Conservation (phyloP, 1,140 invertebrate genomes). For the Drosophila ambigua region DNA sequence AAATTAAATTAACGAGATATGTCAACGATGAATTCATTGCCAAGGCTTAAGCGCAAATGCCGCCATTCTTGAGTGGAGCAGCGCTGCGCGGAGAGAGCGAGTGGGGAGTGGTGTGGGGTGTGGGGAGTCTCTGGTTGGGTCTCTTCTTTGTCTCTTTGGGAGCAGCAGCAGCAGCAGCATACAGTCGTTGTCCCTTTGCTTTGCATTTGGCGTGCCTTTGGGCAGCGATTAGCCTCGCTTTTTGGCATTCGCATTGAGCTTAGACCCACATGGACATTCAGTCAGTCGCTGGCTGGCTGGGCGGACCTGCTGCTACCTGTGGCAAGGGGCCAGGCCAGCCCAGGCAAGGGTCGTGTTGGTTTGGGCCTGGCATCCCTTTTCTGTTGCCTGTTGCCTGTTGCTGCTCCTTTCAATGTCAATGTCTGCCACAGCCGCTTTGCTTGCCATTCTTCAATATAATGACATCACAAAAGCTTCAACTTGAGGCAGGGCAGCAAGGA, state of each 20-base stretch:
- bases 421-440: conserved; percentile 52
- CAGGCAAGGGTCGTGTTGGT: conserved; percentile 22
- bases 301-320: neutral
- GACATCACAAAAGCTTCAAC: conserved; percentile 76
- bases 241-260: conserved; percentile 69
- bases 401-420: conserved; percentile 74
- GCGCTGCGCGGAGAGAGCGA: too few relatives aligned
- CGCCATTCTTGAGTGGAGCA: conserved; percentile 73
- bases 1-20: conserved; percentile 84
- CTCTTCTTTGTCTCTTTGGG: conserved; percentile 6
- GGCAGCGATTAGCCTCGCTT: conserved; percentile 78
- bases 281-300: conserved; percentile 51
- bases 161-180: neutral
- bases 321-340: conserved; percentile 29
- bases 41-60: conserved; percentile 83
- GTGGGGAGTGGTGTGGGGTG: too few relatives aligned
- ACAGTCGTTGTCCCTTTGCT: conserved; percentile 60
- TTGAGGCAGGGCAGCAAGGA: conserved; percentile 42
- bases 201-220: conserved; percentile 61
- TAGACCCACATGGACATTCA: conserved; percentile 56
- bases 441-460: conserved; percentile 82
- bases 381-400: conserved; percentile 16
- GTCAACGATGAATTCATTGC: conserved; percentile 84
- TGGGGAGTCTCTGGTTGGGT: too few relatives aligned
- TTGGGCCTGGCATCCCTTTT: conserved; percentile 40